phyloP scores from a whole-genome alignment of 2,113 vertebrate species.

The Ochotona curzoniae region DNA sequence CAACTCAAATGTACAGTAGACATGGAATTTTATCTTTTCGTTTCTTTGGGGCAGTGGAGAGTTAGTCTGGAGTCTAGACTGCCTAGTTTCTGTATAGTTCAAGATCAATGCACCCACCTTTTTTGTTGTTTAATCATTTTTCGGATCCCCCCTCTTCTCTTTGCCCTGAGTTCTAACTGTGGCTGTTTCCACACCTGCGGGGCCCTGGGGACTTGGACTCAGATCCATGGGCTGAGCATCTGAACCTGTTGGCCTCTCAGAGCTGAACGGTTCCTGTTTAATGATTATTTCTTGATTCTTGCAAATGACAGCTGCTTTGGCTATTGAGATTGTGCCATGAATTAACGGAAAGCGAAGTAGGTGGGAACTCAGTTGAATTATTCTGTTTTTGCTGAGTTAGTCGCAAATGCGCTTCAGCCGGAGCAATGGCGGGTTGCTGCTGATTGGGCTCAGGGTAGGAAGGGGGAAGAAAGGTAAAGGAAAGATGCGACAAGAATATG shows the following conservation, averaged over 20 bases:
- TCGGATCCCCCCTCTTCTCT: neutral
- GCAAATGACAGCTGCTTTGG: neutral
- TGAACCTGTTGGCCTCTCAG: neutral
- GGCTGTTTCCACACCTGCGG: neutral
- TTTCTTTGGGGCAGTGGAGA: neutral
- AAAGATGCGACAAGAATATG: neutral
- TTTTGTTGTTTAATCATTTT: neutral
- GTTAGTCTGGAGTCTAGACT: neutral
- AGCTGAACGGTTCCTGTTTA: neutral
- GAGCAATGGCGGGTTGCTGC: neutral
- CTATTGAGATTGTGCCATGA: neutral
- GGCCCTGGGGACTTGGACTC: neutral
- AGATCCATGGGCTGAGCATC: neutral
- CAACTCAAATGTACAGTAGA: neutral
- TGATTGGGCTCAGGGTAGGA: accelerated
- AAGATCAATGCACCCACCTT: neutral
- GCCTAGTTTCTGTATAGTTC: neutral
- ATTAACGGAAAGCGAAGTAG: neutral
- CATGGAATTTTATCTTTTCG: neutral
- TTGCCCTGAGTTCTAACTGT: neutral
- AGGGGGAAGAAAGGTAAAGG: neutral
- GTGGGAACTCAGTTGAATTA: neutral
- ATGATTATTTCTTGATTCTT: neutral
- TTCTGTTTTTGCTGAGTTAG: neutral
- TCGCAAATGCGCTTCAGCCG: no score